These are phyloP conservation scores for Cheilosia urbana DNA, from an alignment of 2,888 invertebrate genomes.

Conservation along the genomic window DNA sequence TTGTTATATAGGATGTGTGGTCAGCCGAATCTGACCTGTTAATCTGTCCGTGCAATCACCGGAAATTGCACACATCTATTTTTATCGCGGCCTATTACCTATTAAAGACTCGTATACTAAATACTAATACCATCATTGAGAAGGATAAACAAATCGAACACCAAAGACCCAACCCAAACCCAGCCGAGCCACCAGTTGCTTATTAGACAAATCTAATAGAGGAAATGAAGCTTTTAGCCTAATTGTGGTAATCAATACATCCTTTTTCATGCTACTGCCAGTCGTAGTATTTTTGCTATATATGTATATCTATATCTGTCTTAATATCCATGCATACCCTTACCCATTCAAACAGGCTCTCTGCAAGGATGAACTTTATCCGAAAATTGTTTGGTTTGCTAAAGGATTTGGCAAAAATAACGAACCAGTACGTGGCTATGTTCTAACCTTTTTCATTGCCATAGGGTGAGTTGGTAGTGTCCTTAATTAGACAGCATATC, in stretches of 20 bases:
- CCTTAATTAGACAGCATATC: background rate
- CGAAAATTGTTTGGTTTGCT: slow-evolving; percentile 95
- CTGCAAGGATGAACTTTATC: slow-evolving; percentile 97
- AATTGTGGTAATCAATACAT: slow-evolving; percentile 32
- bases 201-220: background rate
- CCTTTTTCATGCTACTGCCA: background rate
- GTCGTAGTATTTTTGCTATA: slow-evolving; percentile 1
- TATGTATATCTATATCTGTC: background rate
- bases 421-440: slow-evolving; percentile 94
- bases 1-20: too few species aligned
- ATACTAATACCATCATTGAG: slow-evolving; percentile 29
- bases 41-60: background rate
- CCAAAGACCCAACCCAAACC: background rate
- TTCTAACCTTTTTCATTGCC: slow-evolving; percentile 96
- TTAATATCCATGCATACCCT: background rate
- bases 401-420: slow-evolving; percentile 92
- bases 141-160: slow-evolving; percentile 8
- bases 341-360: slow-evolving; percentile 87
- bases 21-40: background rate
- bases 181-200: background rate
- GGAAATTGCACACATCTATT: background rate
- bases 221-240: slow-evolving; percentile 29
- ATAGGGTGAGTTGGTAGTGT: slow-evolving; percentile 87
- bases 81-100: background rate
- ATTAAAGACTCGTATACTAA: slow-evolving; percentile 9